These are phyloP conservation scores for Drosophila villosipedis DNA, from an alignment of 2,888 invertebrate genomes.

Conservation along the genomic window DNA sequence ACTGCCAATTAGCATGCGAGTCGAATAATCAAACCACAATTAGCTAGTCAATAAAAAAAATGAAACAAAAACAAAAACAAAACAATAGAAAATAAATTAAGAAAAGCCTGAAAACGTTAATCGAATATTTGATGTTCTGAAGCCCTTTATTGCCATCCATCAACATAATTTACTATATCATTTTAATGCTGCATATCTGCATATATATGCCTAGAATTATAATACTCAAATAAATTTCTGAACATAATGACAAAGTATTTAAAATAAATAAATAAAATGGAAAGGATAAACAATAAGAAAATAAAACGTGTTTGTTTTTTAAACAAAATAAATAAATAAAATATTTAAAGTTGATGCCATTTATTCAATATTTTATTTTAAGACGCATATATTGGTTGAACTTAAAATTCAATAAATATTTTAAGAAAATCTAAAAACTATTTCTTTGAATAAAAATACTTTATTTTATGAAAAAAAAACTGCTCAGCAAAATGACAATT, in stretches of 20 bases:
- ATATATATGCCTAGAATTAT: neutral
- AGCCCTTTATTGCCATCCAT: neutral
- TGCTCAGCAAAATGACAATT: neutral
- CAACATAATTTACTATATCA: neutral
- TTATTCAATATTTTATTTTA: neutral
- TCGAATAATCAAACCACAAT: conserved; percentile 25
- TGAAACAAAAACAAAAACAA: conserved; percentile 1
- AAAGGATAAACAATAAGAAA: neutral
- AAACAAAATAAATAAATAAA: neutral
- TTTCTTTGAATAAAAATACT: too few relatives aligned
- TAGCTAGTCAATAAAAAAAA: conserved; percentile 6
- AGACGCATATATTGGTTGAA: neutral
- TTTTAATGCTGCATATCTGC: neutral
- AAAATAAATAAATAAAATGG: neutral
- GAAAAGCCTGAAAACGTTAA: neutral
- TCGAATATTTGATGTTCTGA: conserved; percentile 1
- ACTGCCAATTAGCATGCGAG: conserved; percentile 62
- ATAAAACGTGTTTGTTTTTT: neutral
- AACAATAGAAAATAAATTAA: conserved; percentile 11
- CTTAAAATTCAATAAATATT: neutral
- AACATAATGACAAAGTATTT: neutral
- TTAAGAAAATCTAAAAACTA: rapidly evolving
- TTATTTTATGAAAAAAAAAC: neutral
- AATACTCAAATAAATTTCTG: neutral
- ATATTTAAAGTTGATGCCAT: neutral